Evolutionary conservation across 92 coral and sea anemone genomes (phyloP).

Genomic region (Porites lobata): DNA sequence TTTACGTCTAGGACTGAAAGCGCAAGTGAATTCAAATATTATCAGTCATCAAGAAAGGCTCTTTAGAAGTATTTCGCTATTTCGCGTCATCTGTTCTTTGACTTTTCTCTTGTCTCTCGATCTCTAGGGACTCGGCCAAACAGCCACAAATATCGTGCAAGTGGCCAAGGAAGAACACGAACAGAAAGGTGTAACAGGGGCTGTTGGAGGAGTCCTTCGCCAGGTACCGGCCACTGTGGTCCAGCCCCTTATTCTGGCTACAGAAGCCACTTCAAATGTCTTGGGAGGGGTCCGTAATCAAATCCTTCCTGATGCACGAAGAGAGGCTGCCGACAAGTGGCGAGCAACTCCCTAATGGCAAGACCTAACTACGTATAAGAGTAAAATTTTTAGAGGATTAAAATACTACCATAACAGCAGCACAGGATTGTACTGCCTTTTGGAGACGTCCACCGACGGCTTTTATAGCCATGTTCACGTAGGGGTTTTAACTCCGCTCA

Average conservation of each 20-base stretch:
- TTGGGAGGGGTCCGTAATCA: slow-evolving; percentile 99
- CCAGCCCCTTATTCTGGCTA: slow-evolving; percentile 96
- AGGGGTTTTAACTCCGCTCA: too few relatives aligned
- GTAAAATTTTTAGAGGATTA: too few relatives aligned
- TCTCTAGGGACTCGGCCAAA: slow-evolving; percentile 91
- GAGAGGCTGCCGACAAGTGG: slow-evolving; percentile 99
- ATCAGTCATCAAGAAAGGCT: too few relatives aligned
- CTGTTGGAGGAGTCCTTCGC: slow-evolving; percentile 96
- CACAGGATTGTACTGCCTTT: too few relatives aligned
- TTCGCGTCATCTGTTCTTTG: background rate
- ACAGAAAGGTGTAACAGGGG: slow-evolving; percentile 97
- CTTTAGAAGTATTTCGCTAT: background rate
- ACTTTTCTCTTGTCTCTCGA: background rate
- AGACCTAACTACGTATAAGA: too few relatives aligned
- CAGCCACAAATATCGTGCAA: slow-evolving; percentile 92
- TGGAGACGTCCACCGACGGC: too few relatives aligned
- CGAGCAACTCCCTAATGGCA: slow-evolving; percentile 49
- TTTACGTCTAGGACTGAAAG: too few relatives aligned
- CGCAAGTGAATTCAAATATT: too few relatives aligned
- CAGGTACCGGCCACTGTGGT: slow-evolving; percentile 98
- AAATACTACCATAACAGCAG: too few relatives aligned
- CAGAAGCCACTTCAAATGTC: slow-evolving; percentile 98
- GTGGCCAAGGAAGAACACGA: slow-evolving; percentile 99
- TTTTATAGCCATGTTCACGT: too few relatives aligned
- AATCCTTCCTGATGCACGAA: slow-evolving; percentile 96